These are phyloP conservation scores for Azemiops feae DNA, from an alignment of 2,113 vertebrate genomes.

Conservation along the genomic window DNA sequence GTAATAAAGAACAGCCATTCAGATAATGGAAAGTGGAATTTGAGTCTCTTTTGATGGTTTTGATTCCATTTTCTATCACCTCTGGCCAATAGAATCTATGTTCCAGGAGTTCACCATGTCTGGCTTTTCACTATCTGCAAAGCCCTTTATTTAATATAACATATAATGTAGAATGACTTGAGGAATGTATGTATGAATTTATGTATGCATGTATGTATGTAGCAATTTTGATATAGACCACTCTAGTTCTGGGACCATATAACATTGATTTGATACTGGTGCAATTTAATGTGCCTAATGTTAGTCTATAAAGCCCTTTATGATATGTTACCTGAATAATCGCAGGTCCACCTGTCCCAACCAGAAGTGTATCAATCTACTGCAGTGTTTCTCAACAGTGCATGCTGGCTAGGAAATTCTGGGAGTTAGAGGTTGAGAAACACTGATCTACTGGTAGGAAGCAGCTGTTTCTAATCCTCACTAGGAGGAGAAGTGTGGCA, in stretches of 20 bases:
- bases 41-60: not conserved
- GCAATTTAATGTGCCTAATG: not conserved
- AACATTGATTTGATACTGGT: not conserved
- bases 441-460: not conserved
- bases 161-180: not conserved
- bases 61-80: not conserved
- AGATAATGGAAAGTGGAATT: not conserved
- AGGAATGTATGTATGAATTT: not conserved
- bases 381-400: not conserved
- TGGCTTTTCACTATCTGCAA: not conserved
- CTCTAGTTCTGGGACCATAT: not conserved
- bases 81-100: not conserved
- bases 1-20: not conserved
- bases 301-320: not conserved
- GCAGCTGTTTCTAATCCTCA: not conserved
- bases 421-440: not conserved
- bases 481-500: not conserved
- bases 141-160: not conserved
- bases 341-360: not conserved
- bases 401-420: not conserved
- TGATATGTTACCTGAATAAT: not conserved
- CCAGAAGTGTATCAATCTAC: not conserved
- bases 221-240: not conserved
- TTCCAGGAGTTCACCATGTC: not conserved
- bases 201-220: too few species aligned